Evolutionary conservation across 1,140 invertebrate species (phyloP), one percentile per base, ranked within the genome.

Genomic region (Spodoptera litura): DNA sequence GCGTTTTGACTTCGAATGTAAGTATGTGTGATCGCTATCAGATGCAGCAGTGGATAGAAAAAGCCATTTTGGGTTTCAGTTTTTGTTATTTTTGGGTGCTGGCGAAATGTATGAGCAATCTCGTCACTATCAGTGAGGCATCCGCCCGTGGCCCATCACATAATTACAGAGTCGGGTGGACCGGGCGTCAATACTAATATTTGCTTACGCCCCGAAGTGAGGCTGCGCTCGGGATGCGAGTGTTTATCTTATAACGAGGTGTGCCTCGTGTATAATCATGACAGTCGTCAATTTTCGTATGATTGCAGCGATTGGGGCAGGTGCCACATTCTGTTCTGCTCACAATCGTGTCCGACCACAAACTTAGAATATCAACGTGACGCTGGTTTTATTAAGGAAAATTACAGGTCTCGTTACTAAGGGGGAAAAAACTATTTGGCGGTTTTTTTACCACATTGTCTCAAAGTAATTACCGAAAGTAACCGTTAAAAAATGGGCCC

Each of bases 181-280:
- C 75, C 85, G 81, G 83, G 78, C 83, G 79, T 86, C 85, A 88
- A 89, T 87, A 83, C 87, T 88, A 91, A 91, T 93, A 91, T 93
- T 93, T 91, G 89, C 91, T 93, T 93, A 91, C 85, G 85, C 87
- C 85, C 82, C 78, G 83, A 75, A 84, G 85, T 85, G 82, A 81
- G 77, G 74, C 85, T 87, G 85, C 83, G 76, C 81, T 56, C 78
- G 70, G 62, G 76, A 75, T 77, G 78, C 55, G 78, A 87, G 58
- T 83, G 81, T 86, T 88, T 87, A 88, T 85, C 83, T 81, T 66
- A 70, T 88, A 89, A 88, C 89, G 78, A 91, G 88, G 78, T 84
- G 81, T 83, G 80, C 58, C 62, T 76, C 78, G 62, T 70, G 78
- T 87, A 81, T 89, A 89, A 93, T 91, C 87, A 89, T 80, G 82